Conservation (phyloP, 2,113 vertebrate species). For the Tyto alba region DNA sequence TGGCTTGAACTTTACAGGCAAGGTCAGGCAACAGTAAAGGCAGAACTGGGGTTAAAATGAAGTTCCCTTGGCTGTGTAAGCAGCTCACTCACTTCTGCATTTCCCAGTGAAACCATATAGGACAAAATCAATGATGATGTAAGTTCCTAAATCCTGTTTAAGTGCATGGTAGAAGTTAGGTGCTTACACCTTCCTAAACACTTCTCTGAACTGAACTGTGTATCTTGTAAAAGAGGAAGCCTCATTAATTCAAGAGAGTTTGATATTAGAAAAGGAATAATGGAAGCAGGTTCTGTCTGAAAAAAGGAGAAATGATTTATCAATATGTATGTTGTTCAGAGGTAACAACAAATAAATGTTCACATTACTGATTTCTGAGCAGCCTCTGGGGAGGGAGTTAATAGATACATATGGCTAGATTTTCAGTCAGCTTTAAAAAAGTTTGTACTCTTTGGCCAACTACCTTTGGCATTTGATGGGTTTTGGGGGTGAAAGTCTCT, state of each 20-base stretch:
- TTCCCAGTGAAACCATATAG: neutral
- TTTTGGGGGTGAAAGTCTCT: neutral
- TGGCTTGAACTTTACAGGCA: neutral
- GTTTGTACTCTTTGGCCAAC: neutral
- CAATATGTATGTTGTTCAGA: neutral
- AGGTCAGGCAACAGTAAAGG: neutral
- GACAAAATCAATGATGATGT: neutral
- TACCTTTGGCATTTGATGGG: neutral
- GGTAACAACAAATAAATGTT: neutral
- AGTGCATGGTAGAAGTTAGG: neutral
- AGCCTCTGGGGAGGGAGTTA: neutral
- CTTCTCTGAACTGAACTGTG: neutral
- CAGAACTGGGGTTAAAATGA: neutral
- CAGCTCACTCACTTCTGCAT: neutral
- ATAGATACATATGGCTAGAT: fast-evolving
- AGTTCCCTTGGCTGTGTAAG: neutral
- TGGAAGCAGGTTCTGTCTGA: neutral
- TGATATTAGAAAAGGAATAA: neutral
- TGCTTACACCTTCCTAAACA: fast-evolving
- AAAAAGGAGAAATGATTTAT: neutral
- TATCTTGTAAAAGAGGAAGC: neutral
- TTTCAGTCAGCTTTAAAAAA: neutral
- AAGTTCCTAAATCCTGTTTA: neutral
- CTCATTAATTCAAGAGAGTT: neutral
- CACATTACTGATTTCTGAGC: neutral